Conservation (phyloP, 2,888 invertebrate species). For the Colostygia pectinataria region DNA sequence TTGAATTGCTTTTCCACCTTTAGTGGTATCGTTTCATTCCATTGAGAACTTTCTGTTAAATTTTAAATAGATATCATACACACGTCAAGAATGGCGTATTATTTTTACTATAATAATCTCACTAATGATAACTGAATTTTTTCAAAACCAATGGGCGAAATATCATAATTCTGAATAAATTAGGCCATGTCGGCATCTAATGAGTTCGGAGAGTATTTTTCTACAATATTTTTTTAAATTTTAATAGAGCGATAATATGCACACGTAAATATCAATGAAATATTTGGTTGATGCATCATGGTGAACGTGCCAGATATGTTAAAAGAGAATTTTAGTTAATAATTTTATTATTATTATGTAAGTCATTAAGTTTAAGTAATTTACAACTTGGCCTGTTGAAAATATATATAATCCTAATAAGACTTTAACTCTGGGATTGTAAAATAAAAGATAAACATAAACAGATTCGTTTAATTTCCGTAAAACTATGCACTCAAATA, state of each 20-base stretch:
- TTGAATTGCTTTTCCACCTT: conserved; percentile 27
- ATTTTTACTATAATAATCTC: conserved; percentile 57
- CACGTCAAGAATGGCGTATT: conserved; percentile 27
- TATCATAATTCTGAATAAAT: conserved; percentile 61
- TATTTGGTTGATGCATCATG: conserved; percentile 78
- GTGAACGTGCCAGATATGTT: conserved; percentile 81
- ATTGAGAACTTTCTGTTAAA: conserved; percentile 30
- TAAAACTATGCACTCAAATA: not conserved
- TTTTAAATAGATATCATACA: conserved; percentile 25
- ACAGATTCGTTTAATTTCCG: conserved; percentile 43
- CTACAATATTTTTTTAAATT: conserved; percentile 77
- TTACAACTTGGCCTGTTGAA: conserved; percentile 82
- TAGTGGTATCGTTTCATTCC: conserved; percentile 34
- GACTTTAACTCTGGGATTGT: conserved; percentile 83
- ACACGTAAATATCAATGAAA: conserved; percentile 75
- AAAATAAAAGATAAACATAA: conserved; percentile 78
- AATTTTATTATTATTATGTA: conserved; percentile 82
- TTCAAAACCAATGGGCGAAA: conserved; percentile 59
- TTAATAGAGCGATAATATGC: conserved; percentile 65
- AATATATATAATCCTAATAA: conserved; percentile 83
- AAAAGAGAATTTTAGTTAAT: conserved; percentile 82
- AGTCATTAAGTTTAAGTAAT: conserved; percentile 84
- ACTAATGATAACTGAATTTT: conserved; percentile 65
- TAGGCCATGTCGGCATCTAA: conserved; percentile 66
- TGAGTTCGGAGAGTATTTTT: conserved; percentile 80